Conservation (phyloP, 2,113 vertebrate species). For the Trematocara nigrifrons region DNA sequence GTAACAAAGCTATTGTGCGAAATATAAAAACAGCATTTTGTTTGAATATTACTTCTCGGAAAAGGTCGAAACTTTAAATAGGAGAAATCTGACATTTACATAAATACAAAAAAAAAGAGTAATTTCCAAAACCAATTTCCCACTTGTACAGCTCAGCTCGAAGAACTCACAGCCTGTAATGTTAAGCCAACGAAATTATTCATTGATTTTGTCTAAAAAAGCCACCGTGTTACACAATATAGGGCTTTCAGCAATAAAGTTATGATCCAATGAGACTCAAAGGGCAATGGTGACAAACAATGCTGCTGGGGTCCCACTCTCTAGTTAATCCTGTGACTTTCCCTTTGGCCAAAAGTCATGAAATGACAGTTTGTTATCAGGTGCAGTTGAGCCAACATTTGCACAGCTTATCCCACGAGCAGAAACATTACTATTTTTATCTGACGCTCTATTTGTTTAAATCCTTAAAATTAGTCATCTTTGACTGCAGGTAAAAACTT, state of each 20-base stretch:
- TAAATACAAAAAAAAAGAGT: slow-evolving; percentile 42
- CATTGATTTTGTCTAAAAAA: slow-evolving; percentile 47
- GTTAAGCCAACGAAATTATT: slow-evolving; percentile 49
- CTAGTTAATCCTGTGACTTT: slow-evolving; percentile 54
- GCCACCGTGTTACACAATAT: slow-evolving; percentile 24
- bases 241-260: slow-evolving; percentile 32
- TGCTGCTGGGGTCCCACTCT: slow-evolving; percentile 29
- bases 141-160: slow-evolving; percentile 21
- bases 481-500: not conserved
- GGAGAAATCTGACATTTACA: slow-evolving; percentile 51
- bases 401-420: slow-evolving; percentile 27
- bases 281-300: slow-evolving; percentile 55
- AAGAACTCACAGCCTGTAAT: slow-evolving; percentile 41
- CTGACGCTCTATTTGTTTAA: not conserved
- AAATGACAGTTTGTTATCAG: slow-evolving; percentile 58
- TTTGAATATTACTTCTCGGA: slow-evolving; percentile 46
- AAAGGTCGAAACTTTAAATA: slow-evolving; percentile 42
- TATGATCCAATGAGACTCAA: slow-evolving; percentile 46
- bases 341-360: slow-evolving; percentile 55
- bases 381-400: slow-evolving; percentile 14
- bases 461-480: not conserved
- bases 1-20: slow-evolving; percentile 16
- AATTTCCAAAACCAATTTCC: slow-evolving; percentile 58
- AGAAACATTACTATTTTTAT: slow-evolving; percentile 18
- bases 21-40: slow-evolving; percentile 39